These are phyloP conservation scores for Lepidothrix coronata DNA, from an alignment of 2,113 vertebrate species.

Conservation along the genomic window DNA sequence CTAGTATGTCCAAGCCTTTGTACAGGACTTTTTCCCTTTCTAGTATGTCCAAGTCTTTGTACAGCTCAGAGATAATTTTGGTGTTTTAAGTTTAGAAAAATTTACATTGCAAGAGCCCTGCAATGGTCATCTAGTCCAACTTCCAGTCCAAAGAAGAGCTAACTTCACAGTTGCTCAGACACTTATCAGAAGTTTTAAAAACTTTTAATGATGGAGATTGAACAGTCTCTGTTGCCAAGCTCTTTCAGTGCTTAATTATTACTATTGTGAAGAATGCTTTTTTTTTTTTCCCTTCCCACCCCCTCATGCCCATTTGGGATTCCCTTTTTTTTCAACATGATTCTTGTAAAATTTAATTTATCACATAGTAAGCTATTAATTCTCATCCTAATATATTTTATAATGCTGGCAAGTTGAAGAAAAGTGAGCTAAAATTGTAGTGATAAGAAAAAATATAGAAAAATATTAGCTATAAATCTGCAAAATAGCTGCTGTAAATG, in stretches of 20 bases:
- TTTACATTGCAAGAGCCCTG: background rate
- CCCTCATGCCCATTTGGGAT: background rate
- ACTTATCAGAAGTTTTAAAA: background rate
- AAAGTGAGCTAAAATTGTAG: background rate
- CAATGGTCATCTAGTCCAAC: background rate
- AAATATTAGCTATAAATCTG: constrained; percentile 10
- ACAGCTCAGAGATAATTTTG: background rate
- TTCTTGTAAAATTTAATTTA: background rate
- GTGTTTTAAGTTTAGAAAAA: background rate
- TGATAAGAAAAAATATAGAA: background rate
- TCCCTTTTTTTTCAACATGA: background rate
- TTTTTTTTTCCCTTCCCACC: background rate
- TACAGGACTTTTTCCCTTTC: background rate
- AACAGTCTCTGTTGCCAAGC: background rate
- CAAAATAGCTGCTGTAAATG: constrained; percentile 22
- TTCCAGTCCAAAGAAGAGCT: background rate
- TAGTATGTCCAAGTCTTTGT: background rate
- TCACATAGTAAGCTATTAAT: background rate
- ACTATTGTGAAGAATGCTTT: background rate
- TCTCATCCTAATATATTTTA: background rate
- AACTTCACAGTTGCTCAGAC: background rate
- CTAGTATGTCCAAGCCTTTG: background rate
- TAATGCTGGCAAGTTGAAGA: background rate
- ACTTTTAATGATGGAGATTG: background rate
- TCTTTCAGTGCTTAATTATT: background rate